phyloP scores from a whole-genome alignment of 2,113 vertebrate genomes.

The Microcebus murinus region DNA sequence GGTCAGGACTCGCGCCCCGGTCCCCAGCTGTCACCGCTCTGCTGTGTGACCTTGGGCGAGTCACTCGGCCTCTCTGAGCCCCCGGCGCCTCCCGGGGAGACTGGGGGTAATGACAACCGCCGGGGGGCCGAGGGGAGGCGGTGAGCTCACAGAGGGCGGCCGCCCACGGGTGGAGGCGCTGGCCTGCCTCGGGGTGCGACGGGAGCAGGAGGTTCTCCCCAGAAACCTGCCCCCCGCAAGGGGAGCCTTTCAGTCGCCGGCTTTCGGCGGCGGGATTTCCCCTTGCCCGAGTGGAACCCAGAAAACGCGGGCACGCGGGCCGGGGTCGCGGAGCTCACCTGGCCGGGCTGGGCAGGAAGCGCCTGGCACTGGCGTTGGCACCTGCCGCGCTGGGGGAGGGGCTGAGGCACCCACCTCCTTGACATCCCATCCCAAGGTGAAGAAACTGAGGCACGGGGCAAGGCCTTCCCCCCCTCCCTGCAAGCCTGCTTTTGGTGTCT shows the following conservation, averaged over 20 bases:
- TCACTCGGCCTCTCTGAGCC: slow-evolving; percentile 60
- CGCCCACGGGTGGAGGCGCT: neutral
- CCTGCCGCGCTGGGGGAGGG: neutral
- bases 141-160: slow-evolving; percentile 36
- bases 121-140: neutral
- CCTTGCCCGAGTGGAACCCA: neutral
- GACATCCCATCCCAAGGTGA: neutral
- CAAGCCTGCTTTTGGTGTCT: neutral
- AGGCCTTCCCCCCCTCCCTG: neutral
- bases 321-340: neutral
- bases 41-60: slow-evolving; percentile 73
- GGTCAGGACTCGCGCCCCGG: neutral
- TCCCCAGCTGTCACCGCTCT: neutral
- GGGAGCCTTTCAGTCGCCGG: neutral
- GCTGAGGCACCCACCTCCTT: neutral
- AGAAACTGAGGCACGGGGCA: neutral
- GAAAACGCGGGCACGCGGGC: neutral
- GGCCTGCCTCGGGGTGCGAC: neutral
- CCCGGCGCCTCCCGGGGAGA: neutral
- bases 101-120: neutral
- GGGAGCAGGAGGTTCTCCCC: neutral
- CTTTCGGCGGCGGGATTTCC: neutral
- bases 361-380: neutral
- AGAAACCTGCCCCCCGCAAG: neutral
- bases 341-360: neutral